phyloP scores from a whole-genome alignment of 2,113 vertebrate species.

The Oryzias javanicus region DNA sequence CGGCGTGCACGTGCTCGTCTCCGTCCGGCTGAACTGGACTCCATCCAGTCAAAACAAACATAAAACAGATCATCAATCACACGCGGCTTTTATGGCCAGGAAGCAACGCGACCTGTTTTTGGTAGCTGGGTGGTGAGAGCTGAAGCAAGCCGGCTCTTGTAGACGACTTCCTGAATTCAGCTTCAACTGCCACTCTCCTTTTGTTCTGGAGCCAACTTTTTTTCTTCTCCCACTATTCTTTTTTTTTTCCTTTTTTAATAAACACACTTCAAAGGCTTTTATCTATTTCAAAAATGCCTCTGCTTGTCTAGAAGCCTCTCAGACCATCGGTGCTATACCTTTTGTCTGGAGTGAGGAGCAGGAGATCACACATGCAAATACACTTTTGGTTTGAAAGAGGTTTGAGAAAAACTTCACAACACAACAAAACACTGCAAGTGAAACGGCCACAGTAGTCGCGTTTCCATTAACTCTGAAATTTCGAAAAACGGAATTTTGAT shows the following conservation, averaged over 20 bases:
- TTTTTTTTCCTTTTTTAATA: slow-evolving; percentile 4
- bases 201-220: slow-evolving; percentile 53
- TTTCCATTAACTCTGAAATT: no score
- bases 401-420: no score
- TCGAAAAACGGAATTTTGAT: no score
- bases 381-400: background rate
- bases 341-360: slow-evolving; percentile 14
- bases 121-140: slow-evolving; percentile 49
- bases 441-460: no score
- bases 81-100: slow-evolving; percentile 55
- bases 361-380: slow-evolving; percentile 4
- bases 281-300: slow-evolving; percentile 25
- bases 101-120: slow-evolving; percentile 70
- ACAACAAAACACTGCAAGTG: no score
- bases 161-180: slow-evolving; percentile 68
- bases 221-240: background rate
- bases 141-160: slow-evolving; percentile 65
- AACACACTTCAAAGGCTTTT: slow-evolving; percentile 51
- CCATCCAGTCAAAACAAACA: slow-evolving; percentile 73
- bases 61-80: slow-evolving; percentile 71
- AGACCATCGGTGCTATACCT: slow-evolving; percentile 1
- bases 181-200: slow-evolving; percentile 63
- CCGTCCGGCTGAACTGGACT: slow-evolving; percentile 56
- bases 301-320: slow-evolving; percentile 21
- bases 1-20: slow-evolving; percentile 49